phyloP scores from a whole-genome alignment of 1,140 invertebrate species.

The Aphaenogaster floridana region DNA sequence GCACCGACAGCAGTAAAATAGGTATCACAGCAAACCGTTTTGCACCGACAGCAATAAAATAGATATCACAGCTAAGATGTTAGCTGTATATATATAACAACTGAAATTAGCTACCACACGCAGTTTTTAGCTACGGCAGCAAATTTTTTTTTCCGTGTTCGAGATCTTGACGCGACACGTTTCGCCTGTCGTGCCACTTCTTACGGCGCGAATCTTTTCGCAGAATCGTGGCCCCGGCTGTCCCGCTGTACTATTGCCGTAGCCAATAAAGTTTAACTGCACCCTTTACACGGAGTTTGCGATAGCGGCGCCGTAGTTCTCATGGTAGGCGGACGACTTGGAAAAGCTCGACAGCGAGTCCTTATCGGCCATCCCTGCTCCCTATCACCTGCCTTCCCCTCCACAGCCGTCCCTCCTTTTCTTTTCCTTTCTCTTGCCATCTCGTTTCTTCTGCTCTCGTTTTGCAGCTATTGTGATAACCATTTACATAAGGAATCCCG shows the following conservation, averaged over 20 bases:
- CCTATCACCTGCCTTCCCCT: conserved; percentile 49
- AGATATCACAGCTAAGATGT: no score
- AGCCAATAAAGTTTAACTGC: conserved; percentile 77
- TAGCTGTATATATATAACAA: no score
- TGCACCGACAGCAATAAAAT: no score
- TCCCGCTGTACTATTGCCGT: conserved; percentile 50
- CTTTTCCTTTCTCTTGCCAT: conserved; percentile 18
- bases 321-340: conserved; percentile 69
- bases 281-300: conserved; percentile 69
- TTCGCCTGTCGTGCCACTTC: conserved; percentile 25
- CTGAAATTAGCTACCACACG: no score
- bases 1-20: no score
- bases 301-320: conserved; percentile 68
- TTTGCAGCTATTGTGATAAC: conserved; percentile 80
- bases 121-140: no score
- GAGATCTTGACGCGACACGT: conserved; percentile 1
- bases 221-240: conserved; percentile 11
- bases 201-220: conserved; percentile 17
- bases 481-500: conserved; percentile 81
- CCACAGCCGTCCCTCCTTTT: neutral
- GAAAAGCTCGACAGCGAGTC: conserved; percentile 72
- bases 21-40: no score
- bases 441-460: conserved; percentile 61
- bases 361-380: conserved; percentile 67
- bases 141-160: no score